A percentile compares a stretch with the other conserved stretches of the same genome.
Evolutionary conservation across 2,797 vertebrate species (phyloP).

Genomic region (Tapera naevia): DNA sequence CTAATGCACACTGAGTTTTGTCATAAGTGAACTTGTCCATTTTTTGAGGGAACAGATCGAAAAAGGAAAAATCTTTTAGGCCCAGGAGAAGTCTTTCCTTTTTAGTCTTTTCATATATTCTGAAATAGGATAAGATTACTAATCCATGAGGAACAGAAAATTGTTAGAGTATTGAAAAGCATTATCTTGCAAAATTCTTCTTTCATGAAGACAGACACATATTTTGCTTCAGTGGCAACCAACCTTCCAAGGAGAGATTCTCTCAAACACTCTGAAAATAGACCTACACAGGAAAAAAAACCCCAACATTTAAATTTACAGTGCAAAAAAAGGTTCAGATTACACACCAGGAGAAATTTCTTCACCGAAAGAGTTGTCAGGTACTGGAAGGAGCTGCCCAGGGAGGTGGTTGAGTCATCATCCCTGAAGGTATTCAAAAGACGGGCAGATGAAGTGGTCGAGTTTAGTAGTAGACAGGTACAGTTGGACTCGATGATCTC

Average conservation of each 20-base stretch:
- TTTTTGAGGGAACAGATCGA: background rate
- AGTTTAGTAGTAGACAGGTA: no score
- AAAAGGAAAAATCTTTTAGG: background rate
- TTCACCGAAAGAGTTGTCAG: no score
- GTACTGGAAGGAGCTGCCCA: no score
- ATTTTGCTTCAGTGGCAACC: background rate
- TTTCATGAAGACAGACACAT: background rate
- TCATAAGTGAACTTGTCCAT: background rate
- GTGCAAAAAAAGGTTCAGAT: background rate
- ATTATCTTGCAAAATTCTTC: background rate
- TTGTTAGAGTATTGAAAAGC: background rate
- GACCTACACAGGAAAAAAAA: background rate
- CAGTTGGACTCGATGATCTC: no score
- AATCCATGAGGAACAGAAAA: background rate
- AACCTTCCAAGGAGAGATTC: background rate
- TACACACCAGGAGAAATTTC: no score
- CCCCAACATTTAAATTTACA: background rate
- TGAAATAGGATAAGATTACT: background rate
- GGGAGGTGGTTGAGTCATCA: no score
- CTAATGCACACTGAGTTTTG: background rate
- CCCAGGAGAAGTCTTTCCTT: background rate
- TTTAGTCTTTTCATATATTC: background rate
- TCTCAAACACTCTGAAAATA: background rate
- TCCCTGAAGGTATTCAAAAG: no score
- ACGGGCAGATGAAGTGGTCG: no score